Percentiles rank a stretch among this genome's conserved stretches.
Conservation (phyloP, 2,888 invertebrate species). For the Philaethria dido region DNA sequence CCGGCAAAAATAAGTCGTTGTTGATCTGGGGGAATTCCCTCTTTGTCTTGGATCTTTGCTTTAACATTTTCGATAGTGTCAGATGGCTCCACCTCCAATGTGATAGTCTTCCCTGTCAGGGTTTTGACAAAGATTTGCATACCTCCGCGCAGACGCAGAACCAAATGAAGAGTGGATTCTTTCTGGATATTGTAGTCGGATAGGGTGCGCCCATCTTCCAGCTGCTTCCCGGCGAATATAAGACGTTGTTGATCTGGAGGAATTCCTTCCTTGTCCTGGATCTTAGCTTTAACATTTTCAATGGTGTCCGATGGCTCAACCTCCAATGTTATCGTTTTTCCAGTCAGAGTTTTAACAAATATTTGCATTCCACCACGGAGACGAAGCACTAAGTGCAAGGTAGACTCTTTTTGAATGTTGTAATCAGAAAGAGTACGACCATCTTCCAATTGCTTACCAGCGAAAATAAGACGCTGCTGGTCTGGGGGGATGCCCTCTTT, state of each 20-base stretch:
- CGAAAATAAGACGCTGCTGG: slow-evolving; percentile 54
- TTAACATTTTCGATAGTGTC: slow-evolving; percentile 46
- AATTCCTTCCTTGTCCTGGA: slow-evolving; percentile 70
- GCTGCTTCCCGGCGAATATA: slow-evolving; percentile 70
- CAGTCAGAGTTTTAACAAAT: slow-evolving; percentile 64
- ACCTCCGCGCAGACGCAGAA: slow-evolving; percentile 62
- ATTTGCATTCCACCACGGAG: slow-evolving; percentile 59
- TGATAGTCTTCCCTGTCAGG: too few relatives aligned
- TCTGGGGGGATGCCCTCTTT: slow-evolving; percentile 56
- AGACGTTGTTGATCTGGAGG: slow-evolving; percentile 69
- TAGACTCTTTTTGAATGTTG: slow-evolving; percentile 45
- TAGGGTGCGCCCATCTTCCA: slow-evolving; percentile 69
- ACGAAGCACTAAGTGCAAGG: slow-evolving; percentile 40
- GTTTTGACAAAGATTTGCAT: too few relatives aligned
- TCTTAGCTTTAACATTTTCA: slow-evolving; percentile 72
- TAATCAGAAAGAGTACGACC: slow-evolving; percentile 45
- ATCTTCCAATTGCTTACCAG: slow-evolving; percentile 53
- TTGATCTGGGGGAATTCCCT: slow-evolving; percentile 55
- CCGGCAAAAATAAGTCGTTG: slow-evolving; percentile 47
- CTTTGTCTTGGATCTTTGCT: slow-evolving; percentile 43
- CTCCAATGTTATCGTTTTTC: slow-evolving; percentile 65
- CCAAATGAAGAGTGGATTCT: slow-evolving; percentile 68
- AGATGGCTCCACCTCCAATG: slow-evolving; percentile 52
- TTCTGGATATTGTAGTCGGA: slow-evolving; percentile 74
- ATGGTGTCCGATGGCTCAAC: slow-evolving; percentile 69